A percentile compares a stretch with the other conserved stretches of the same genome.
phyloP scores from a whole-genome alignment of 2,113 vertebrate species.

The Lanius ludovicianus region DNA sequence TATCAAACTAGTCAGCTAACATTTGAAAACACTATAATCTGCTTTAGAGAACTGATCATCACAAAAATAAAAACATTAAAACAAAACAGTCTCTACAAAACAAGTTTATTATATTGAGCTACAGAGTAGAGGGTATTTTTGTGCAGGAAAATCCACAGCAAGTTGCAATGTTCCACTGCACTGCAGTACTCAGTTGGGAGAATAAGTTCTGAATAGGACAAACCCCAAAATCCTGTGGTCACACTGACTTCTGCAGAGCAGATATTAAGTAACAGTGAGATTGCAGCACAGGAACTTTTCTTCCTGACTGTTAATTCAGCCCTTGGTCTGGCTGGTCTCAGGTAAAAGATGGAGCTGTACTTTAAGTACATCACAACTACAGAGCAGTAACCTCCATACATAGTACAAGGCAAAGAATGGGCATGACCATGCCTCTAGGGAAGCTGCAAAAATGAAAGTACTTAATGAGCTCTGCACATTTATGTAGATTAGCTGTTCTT shows the following conservation, averaged over 20 bases:
- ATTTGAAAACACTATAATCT: neutral
- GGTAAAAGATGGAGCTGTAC: rapidly evolving
- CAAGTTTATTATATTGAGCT: neutral
- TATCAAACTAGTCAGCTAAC: neutral
- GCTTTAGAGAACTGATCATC: neutral
- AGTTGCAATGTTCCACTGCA: neutral
- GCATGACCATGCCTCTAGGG: neutral
- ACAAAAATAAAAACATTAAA: neutral
- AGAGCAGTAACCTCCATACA: neutral
- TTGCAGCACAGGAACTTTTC: neutral
- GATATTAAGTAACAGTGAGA: neutral
- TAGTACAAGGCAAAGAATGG: neutral
- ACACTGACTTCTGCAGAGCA: neutral
- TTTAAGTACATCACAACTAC: rapidly evolving
- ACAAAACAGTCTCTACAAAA: neutral
- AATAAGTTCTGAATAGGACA: neutral
- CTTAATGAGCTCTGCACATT: neutral
- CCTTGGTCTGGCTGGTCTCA: neutral
- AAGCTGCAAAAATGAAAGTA: neutral
- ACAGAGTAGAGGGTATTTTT: neutral
- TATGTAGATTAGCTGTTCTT: neutral
- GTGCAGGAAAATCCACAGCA: neutral
- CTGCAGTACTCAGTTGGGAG: neutral
- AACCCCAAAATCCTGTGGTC: neutral
- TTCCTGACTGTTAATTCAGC: neutral